Base-by-base conservation (phyloP, 2,888 invertebrate genomes). In the Tenodera sinensis region DNA sequence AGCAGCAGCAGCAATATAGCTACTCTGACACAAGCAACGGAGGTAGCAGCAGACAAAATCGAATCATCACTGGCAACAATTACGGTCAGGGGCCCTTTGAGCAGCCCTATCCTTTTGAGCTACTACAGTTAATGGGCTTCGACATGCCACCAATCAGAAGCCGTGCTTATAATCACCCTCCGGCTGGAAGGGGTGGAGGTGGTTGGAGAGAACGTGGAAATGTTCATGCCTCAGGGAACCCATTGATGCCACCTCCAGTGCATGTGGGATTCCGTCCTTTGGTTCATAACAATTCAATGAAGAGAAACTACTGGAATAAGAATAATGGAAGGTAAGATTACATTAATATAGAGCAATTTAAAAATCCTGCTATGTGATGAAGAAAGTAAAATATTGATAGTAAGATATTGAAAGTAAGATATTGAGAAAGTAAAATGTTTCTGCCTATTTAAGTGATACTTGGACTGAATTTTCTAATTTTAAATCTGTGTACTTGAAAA, bases 131-230 rank as follows among this genome's bases (percentile, higher is more conserved):
- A 83, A 89, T 90, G 88, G 90, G 89, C 84, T 83, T 89, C 27
- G 90, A 90, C 30, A 89, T 90, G 88, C 90, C 90, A 47, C 89
- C 90, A 30, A 87, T 89, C 8, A 89, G 90, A 28, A 89, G 85
- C 81, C 88, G 89, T 84, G 71, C 84, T 54, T 89, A 85, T 54
- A 88, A 84, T 34, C 88, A 90, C 83, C 88, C 85, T 84, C 84
- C 81, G n/a, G 87, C 88, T n/a, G 90, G 89, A 83, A 88, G 89
- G 42, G 85, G 89, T 84, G 89, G 89, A 28, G 89, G 89, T 30
- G 86, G 88, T 42, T 87, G 89, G 89, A 85, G 89, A 88, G 88
- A 90, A 54, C 85, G 90, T 42, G 90, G 90, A n/a, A 83, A 84
- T 85, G 81, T 87, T 84, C 85, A 86, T 88, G 87, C 83, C 20